Conservation (phyloP, 2,888 invertebrate genomes). For the Macaria notata region DNA sequence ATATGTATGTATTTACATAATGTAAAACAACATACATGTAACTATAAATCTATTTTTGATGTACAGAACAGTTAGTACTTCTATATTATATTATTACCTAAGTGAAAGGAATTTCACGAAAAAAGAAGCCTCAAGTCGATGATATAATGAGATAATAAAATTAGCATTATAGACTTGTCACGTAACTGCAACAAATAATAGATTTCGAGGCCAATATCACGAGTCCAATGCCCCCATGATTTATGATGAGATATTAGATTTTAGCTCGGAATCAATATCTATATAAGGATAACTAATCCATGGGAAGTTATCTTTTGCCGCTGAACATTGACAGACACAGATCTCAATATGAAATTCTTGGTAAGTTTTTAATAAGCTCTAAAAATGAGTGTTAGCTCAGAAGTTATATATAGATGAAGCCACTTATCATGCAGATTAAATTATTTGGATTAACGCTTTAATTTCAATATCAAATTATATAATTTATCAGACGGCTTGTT, state of each 20-base stretch:
- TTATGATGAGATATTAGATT: constrained; percentile 7
- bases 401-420: too few relatives aligned
- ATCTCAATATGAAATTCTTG: constrained; percentile 43
- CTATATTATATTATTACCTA: too few relatives aligned
- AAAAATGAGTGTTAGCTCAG: too few relatives aligned
- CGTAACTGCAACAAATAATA: constrained; percentile 13
- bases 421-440: too few relatives aligned
- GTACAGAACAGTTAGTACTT: too few relatives aligned
- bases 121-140: neutral
- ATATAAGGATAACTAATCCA: constrained; percentile 33
- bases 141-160: constrained; percentile 7
- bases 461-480: too few relatives aligned
- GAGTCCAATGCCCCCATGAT: constrained; percentile 32
- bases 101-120: too few relatives aligned
- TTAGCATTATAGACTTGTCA: constrained; percentile 5
- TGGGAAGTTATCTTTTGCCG: constrained; percentile 30
- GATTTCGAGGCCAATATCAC: constrained; percentile 23
- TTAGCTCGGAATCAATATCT: constrained; percentile 15
- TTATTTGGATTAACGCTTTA: too few relatives aligned
- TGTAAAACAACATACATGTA: too few relatives aligned
- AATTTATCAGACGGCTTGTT: too few relatives aligned
- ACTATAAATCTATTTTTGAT: too few relatives aligned
- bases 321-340: constrained; percentile 30
- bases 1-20: too few relatives aligned
- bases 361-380: constrained; percentile 22